phyloP scores from a whole-genome alignment of 2,888 invertebrate species.

The Drosophila macrospina region DNA sequence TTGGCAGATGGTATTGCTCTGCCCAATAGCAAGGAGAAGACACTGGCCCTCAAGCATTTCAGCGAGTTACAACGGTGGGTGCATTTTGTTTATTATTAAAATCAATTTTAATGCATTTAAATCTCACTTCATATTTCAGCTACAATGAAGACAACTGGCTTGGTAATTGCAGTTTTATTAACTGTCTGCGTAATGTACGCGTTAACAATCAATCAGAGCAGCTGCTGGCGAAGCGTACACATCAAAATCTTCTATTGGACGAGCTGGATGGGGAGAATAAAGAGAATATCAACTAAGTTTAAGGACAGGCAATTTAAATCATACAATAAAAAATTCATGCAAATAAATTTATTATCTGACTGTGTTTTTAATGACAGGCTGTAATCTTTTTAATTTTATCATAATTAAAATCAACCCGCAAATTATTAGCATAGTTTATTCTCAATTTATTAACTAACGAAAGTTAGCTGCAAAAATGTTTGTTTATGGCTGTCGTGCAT shows the following conservation, averaged over 20 bases:
- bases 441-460: too few species aligned
- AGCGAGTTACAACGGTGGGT: slow-evolving; percentile 59
- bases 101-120: too few species aligned
- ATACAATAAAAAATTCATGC: slow-evolving; percentile 31
- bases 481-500: too few species aligned
- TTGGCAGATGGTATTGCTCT: slow-evolving; percentile 85
- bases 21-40: slow-evolving; percentile 65
- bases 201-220: slow-evolving; percentile 59
- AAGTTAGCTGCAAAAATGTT: too few species aligned
- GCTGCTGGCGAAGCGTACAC: slow-evolving; percentile 50
- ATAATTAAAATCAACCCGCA: background rate
- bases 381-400: background rate
- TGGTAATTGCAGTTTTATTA: slow-evolving; percentile 58
- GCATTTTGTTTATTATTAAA: too few species aligned
- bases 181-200: slow-evolving; percentile 55
- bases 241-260: slow-evolving; percentile 54
- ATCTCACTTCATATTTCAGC: slow-evolving; percentile 32
- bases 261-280: slow-evolving; percentile 66
- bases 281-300: slow-evolving; percentile 59
- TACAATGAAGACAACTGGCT: slow-evolving; percentile 55
- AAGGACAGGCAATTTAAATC: slow-evolving; percentile 13
- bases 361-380: background rate
- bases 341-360: background rate
- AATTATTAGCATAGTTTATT: too few species aligned
- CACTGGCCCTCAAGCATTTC: slow-evolving; percentile 37